Percentiles rank a stretch among this genome's conserved stretches.
Conservation (phyloP, 2,888 invertebrate genomes). For the Coremacera marginata region DNA sequence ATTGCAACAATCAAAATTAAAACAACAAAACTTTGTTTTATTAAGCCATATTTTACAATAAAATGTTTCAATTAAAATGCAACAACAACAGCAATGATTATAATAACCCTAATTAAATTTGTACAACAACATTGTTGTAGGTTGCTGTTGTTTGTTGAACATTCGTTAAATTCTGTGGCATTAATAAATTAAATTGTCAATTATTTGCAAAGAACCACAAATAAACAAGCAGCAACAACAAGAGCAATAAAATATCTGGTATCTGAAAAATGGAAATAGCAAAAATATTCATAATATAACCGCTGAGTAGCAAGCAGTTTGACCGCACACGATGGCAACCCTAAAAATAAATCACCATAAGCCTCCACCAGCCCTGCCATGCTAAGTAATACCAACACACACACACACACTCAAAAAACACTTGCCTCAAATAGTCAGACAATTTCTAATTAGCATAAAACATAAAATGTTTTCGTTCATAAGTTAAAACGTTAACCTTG, state of each 20-base stretch:
- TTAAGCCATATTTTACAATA: too few relatives aligned
- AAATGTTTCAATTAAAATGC: neutral
- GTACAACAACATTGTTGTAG: neutral
- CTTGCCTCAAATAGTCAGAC: conserved; percentile 16
- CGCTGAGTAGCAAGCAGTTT: conserved; percentile 18
- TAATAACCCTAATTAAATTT: neutral
- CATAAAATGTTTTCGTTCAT: conserved; percentile 14
- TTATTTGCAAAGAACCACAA: conserved; percentile 59
- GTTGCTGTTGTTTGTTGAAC: conserved; percentile 34
- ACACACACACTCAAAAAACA: neutral
- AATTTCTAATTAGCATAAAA: conserved; percentile 38
- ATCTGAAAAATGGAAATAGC: conserved; percentile 24
- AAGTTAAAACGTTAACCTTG: conserved; percentile 30
- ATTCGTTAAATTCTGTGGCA: conserved; percentile 20
- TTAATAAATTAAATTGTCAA: conserved; percentile 67
- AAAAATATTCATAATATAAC: conserved; percentile 32
- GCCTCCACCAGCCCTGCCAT: neutral
- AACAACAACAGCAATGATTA: neutral
- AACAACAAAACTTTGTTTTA: too few relatives aligned
- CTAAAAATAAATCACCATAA: too few relatives aligned
- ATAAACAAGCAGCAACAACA: conserved; percentile 44
- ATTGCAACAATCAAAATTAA: too few relatives aligned
- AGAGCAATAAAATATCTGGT: conserved; percentile 8
- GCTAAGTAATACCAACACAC: neutral
- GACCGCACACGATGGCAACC: conserved; percentile 17